Percentiles rank a stretch among this genome's conserved stretches.
Evolutionary conservation across 2,888 invertebrate species (phyloP).

Genomic region (Oligia latruncula): DNA sequence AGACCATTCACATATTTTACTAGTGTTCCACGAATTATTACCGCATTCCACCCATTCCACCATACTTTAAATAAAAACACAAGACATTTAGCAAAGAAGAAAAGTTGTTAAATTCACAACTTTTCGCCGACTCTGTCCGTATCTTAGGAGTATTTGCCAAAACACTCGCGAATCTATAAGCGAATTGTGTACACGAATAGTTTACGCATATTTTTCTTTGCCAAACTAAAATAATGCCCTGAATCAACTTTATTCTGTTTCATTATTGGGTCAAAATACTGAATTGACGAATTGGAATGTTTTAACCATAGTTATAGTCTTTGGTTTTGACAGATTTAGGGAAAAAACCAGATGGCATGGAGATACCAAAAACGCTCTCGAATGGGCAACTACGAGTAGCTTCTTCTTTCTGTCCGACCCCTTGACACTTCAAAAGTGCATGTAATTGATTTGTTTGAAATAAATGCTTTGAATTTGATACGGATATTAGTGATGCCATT

Average conservation of each 20-base stretch:
- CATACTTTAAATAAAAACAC: slow-evolving; percentile 38
- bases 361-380: not conserved
- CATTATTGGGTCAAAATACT: slow-evolving; percentile 3
- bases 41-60: slow-evolving; percentile 1
- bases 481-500: not conserved
- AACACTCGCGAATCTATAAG: slow-evolving; percentile 56
- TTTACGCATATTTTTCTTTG: slow-evolving; percentile 55
- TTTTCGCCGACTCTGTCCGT: slow-evolving; percentile 49
- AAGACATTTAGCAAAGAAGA: slow-evolving; percentile 39
- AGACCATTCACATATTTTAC: not conserved
- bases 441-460: not conserved
- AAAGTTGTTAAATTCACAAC: slow-evolving; percentile 58
- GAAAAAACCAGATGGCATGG: not conserved
- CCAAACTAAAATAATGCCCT: slow-evolving; percentile 50
- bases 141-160: slow-evolving; percentile 55
- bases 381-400: not conserved
- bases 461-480: not conserved
- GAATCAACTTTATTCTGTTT: slow-evolving; percentile 48
- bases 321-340: slow-evolving; percentile 24
- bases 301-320: not conserved
- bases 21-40: not conserved
- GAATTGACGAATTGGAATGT: slow-evolving; percentile 37
- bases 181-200: slow-evolving; percentile 54
- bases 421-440: not conserved
- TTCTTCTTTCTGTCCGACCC: not conserved